A percentile compares a stretch with the other conserved stretches of the same genome.
phyloP scores from a whole-genome alignment of 2,797 vertebrate genomes.

The Chelmon rostratus region DNA sequence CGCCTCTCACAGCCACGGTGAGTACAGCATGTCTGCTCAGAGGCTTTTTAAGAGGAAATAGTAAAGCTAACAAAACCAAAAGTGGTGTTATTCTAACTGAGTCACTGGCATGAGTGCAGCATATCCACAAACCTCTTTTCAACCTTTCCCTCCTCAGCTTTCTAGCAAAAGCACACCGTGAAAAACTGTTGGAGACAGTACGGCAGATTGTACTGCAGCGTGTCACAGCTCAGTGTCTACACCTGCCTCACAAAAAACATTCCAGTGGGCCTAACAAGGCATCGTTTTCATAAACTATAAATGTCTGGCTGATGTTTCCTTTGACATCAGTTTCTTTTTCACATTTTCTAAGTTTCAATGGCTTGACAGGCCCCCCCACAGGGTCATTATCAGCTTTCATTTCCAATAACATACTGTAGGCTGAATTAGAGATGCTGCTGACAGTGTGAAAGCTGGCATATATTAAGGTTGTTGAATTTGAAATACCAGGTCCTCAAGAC shows the following conservation, averaged over 20 bases:
- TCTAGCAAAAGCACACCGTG: constrained; percentile 18
- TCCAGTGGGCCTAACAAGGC: neutral
- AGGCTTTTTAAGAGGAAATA: constrained; percentile 14
- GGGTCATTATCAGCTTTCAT: constrained; percentile 72
- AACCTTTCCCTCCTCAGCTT: constrained; percentile 35
- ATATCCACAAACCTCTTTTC: constrained; percentile 24
- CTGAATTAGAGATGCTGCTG: constrained; percentile 59
- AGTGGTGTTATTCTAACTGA: constrained; percentile 26
- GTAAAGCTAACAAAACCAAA: constrained; percentile 18
- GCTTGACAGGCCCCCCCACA: constrained; percentile 54
- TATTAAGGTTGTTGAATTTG: constrained; percentile 62
- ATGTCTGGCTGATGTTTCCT: constrained; percentile 30
- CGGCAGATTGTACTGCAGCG: neutral
- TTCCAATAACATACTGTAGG: constrained; percentile 55
- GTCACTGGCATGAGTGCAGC: constrained; percentile 15
- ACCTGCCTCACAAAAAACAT: constrained; percentile 13
- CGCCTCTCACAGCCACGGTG: constrained; percentile 10
- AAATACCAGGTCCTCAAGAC: constrained; percentile 57
- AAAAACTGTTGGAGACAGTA: constrained; percentile 1
- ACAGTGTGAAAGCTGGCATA: constrained; percentile 71
- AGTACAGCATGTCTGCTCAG: neutral
- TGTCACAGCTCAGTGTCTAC: neutral
- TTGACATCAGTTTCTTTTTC: constrained; percentile 50
- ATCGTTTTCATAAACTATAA: constrained; percentile 33
- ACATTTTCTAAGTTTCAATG: constrained; percentile 39